Conservation (phyloP, 2,113 vertebrate species). For the Brachypteracias leptosomus region DNA sequence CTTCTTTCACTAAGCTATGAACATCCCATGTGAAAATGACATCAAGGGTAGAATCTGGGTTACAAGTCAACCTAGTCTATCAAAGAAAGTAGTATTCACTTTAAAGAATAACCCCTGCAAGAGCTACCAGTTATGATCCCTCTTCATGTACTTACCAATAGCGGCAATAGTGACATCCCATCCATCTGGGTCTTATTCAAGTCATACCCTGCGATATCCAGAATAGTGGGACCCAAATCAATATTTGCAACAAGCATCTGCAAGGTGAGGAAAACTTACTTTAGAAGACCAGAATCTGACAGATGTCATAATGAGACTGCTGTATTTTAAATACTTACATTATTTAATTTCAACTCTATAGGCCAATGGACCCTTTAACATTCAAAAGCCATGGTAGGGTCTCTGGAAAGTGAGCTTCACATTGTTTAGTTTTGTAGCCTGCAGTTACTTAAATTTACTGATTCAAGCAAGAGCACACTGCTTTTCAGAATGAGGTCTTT, state of each 20-base stretch:
- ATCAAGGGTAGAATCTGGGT: neutral
- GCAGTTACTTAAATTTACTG: neutral
- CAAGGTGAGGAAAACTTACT: neutral
- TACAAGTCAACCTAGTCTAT: neutral
- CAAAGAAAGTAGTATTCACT: neutral
- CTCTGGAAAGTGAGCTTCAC: neutral
- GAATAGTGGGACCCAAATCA: constrained; percentile 93
- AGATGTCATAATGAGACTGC: neutral
- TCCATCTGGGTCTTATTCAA: constrained; percentile 94
- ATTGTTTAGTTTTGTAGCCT: neutral
- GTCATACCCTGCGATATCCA: constrained; percentile 91
- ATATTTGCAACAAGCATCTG: constrained; percentile 93
- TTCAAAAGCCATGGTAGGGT: neutral
- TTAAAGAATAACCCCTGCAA: neutral
- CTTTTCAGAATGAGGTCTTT: neutral
- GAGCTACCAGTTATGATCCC: neutral
- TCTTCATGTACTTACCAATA: constrained; percentile 80
- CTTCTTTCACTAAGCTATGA: neutral
- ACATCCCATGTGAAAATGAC: neutral
- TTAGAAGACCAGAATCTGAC: neutral
- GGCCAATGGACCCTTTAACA: neutral
- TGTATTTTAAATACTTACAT: neutral
- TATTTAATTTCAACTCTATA: neutral
- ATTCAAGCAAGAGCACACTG: neutral
- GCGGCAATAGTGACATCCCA: constrained; percentile 88